Percentiles rank a stretch among this genome's conserved stretches.
Conservation (phyloP, 2,888 invertebrate species). For the Acleris sparsana region DNA sequence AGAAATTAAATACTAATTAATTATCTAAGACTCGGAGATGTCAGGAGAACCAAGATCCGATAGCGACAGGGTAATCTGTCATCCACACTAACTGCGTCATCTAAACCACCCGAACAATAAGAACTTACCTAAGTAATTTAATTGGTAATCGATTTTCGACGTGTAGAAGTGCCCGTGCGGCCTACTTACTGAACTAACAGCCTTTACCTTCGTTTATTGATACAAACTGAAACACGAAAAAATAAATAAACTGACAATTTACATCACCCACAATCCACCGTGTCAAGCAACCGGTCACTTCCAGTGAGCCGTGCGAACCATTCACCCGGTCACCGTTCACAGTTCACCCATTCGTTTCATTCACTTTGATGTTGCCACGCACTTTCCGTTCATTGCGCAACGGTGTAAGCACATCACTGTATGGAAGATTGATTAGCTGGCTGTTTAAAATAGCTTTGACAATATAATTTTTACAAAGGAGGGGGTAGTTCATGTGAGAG, state of each 20-base stretch:
- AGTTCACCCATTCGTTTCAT: slow-evolving; percentile 59
- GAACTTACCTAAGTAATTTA: too few species aligned
- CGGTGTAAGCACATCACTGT: slow-evolving; percentile 55
- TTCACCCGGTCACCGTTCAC: slow-evolving; percentile 68
- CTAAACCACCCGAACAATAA: too few species aligned
- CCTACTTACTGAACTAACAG: too few species aligned
- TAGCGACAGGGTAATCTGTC: too few species aligned
- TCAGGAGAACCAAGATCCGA: too few species aligned
- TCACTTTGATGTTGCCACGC: slow-evolving; percentile 78
- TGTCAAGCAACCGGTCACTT: slow-evolving; percentile 56
- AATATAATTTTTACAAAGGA: neutral
- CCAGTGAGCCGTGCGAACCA: slow-evolving; percentile 64
- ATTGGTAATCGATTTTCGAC: too few species aligned
- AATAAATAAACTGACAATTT: slow-evolving; percentile 14
- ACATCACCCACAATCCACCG: slow-evolving; percentile 23
- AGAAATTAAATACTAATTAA: too few species aligned
- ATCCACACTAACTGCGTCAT: too few species aligned
- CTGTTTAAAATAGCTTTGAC: slow-evolving; percentile 28
- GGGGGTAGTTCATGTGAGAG: neutral
- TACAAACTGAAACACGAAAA: neutral
- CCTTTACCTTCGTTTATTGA: too few species aligned
- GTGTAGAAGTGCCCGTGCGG: too few species aligned
- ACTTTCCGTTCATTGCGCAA: slow-evolving; percentile 67
- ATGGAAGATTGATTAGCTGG: slow-evolving; percentile 27
- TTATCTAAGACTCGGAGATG: too few species aligned